Base-by-base conservation (phyloP, 2,888 invertebrate genomes). In the Meteorus cinctellus region DNA sequence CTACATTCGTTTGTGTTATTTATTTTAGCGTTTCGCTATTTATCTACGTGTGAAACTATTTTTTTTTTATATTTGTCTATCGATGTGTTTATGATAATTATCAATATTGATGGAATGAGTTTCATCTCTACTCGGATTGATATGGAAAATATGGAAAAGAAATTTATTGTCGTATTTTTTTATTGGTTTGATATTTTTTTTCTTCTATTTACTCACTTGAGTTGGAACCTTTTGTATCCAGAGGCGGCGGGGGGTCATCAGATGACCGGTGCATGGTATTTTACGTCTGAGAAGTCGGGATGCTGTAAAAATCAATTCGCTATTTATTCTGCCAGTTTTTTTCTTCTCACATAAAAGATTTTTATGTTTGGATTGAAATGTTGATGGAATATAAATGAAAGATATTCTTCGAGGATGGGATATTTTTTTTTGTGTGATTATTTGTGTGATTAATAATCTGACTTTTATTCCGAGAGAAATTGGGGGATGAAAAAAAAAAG, bases 171-270 rank as follows among this genome's bases (percentile, higher is more conserved):
- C n/a, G 2, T 19, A 14, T n/a, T 55, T 5, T 14, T 55, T n/a
- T 55, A 55, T 55, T 8, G 2, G n/a, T 70, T 62, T 60, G 27
- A 27, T 16, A 29, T 29, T 24, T 72, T n/a, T 24, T 34, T 19
- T 24, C 31, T 62, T 48, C 14, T 31, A 27, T 66, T 16, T 48
- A 85, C 86, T 78, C 81, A 91, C 91, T 89, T 90, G 90, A 78
- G 97, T 97, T 29, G 97, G 97, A 81, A 96, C 95, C 85, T 96
- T 94, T 89, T 96, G 96, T 75, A 96, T 92, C 92, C 96, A 95
- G 78, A 96, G 91, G 82, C 96, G 92, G 83, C 96, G 93, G 76
- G 96, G 96, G 84, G 96, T 96, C 92, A 96, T 94, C 86, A 96
- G 92, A 87, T 96, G 96, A 72, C 96, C 96, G 19, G 96, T 96